A percentile compares a stretch with the other conserved stretches of the same genome.
These are phyloP conservation scores for Brachionus sp. DNA, from an alignment of 1,140 invertebrate species.

Conservation along the genomic window DNA sequence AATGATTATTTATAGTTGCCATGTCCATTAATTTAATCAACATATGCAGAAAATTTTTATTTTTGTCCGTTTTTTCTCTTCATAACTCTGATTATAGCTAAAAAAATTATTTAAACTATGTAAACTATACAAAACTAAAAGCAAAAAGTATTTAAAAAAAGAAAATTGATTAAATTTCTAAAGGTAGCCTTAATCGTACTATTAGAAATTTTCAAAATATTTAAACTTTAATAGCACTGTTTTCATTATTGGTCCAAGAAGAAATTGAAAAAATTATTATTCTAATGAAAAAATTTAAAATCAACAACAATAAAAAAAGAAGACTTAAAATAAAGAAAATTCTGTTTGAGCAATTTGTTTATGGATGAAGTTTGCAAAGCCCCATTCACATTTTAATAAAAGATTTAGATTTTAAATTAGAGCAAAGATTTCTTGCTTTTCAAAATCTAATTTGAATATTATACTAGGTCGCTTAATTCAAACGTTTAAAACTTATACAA, in stretches of 20 bases:
- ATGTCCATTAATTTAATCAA: not conserved
- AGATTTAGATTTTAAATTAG: not conserved
- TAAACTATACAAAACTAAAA: too few species aligned
- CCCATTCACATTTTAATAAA: not conserved
- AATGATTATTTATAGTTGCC: not conserved
- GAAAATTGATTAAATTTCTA: too few species aligned
- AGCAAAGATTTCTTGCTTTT: not conserved
- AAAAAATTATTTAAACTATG: too few species aligned
- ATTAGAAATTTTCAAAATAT: too few species aligned
- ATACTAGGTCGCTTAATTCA: not conserved
- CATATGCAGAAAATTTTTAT: too few species aligned
- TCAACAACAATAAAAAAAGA: not conserved
- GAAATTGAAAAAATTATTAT: too few species aligned
- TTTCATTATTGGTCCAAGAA: too few species aligned
- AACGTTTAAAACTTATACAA: not conserved
- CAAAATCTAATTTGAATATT: not conserved
- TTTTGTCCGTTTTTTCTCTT: too few species aligned
- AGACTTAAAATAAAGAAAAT: not conserved
- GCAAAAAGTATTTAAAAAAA: too few species aligned
- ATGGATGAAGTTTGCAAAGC: not conserved
- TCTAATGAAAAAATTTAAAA: not conserved
- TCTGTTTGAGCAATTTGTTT: not conserved
- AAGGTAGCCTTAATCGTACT: too few species aligned
- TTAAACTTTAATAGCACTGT: too few species aligned
- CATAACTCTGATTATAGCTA: not conserved